phyloP scores from a whole-genome alignment of 2,113 vertebrate genomes.

The Otolemur garnettii region DNA sequence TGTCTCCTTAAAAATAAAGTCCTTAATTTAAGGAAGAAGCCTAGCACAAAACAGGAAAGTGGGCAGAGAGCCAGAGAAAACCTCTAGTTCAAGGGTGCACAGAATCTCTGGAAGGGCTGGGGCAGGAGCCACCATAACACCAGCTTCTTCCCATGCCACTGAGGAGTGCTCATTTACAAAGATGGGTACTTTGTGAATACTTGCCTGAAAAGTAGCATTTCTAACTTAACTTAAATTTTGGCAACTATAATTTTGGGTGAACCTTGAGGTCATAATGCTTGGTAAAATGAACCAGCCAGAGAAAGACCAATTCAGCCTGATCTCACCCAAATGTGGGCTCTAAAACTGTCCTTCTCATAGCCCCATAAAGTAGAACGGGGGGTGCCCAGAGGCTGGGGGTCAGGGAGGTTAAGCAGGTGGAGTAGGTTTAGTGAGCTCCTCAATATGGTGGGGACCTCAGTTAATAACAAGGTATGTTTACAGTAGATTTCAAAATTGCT shows the following conservation, averaged over 20 bases:
- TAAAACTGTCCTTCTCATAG: not conserved
- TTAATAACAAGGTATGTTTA: not conserved
- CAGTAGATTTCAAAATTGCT: not conserved
- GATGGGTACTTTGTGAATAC: not conserved
- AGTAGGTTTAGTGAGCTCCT: not conserved
- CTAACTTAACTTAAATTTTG: not conserved
- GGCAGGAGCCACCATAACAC: too few relatives aligned
- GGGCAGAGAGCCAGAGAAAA: not conserved
- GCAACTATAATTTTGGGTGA: not conserved
- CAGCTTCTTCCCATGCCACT: accelerated
- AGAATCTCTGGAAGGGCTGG: not conserved
- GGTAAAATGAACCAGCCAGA: not conserved
- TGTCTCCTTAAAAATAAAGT: not conserved
- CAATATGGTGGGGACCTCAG: not conserved
- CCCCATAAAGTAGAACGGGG: not conserved
- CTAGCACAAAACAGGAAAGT: not conserved
- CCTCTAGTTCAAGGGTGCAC: too few relatives aligned
- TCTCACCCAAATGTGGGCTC: not conserved
- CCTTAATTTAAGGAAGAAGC: not conserved
- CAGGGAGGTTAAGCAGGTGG: too few relatives aligned
- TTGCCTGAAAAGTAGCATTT: not conserved
- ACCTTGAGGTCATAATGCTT: not conserved
- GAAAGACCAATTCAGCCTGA: not conserved
- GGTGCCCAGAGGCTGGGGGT: too few relatives aligned
- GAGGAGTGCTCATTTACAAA: not conserved